Evolutionary conservation across 2,888 invertebrate species (phyloP), one percentile per base, ranked within the genome.

Genomic region (Parthenolecanium corni): DNA sequence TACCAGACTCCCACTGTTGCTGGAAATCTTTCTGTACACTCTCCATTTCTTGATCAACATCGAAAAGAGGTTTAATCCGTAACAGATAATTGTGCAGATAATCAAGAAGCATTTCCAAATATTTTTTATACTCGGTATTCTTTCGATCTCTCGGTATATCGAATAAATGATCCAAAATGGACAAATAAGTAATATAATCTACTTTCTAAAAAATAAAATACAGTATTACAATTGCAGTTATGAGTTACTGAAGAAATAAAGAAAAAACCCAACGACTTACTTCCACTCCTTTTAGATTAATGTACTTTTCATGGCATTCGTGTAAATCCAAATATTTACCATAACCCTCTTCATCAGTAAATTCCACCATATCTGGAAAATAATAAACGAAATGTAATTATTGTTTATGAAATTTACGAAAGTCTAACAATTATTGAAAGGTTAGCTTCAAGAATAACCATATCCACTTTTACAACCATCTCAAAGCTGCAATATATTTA

Each of bases 331-430:
- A 78, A 76, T 94, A 99, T 73, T 92, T 92, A 14, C 98, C 98
- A 75, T 96, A 98, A 1, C 97, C 97, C 76, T 99, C 98, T 75
- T 99, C 98, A 76, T 98, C 98, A 3, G 93, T 90, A 72, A 99
- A 99, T 70, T 96, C 95, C 2, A 94, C 91, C 68, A 96, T 80
- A 73, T 85, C 82, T 82, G 70, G 56, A 31, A 57, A 57, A 16
- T 11, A 18, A 74, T 75, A 63, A 42, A 66, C 65, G 56, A 18
- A 47, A 49, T 61, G 11, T 54, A 38, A 54, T 11, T 57, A 56
- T 38, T 42, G 46, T 21, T 21, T 25, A 62, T 54, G n/a, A n/a
- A n/a, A n/a, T n/a, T 18, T 42, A 25, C 20, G 47, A 52, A 11
- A n/a, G n/a, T n/a, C n/a, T n/a, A n/a, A n/a, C n/a, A n/a, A n/a